These are phyloP conservation scores for Macaria notata DNA, from an alignment of 2,888 invertebrate species.

Conservation along the genomic window DNA sequence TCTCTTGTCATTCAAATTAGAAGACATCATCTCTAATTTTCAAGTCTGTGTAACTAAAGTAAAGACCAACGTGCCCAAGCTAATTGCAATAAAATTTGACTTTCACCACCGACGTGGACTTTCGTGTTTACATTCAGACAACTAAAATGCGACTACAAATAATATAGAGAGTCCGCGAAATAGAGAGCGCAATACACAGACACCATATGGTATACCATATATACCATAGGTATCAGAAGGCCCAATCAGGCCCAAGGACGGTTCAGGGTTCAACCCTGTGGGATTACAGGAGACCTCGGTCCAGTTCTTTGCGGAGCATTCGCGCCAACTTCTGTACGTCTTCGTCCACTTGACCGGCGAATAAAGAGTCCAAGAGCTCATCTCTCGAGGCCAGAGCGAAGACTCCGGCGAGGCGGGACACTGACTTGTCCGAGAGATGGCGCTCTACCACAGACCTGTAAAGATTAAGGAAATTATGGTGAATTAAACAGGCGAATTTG, in stretches of 20 bases:
- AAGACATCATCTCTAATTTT: slow-evolving; percentile 1
- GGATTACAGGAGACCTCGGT: slow-evolving; percentile 72
- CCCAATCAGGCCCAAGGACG: slow-evolving; percentile 52
- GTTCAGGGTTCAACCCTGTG: slow-evolving; percentile 45
- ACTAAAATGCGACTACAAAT: neutral
- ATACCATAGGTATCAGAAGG: slow-evolving; percentile 2
- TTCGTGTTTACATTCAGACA: too few species aligned
- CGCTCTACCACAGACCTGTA: slow-evolving; percentile 86
- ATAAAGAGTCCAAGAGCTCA: slow-evolving; percentile 70
- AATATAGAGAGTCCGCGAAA: slow-evolving; percentile 45
- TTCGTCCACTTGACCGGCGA: slow-evolving; percentile 70
- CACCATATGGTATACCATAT: neutral
- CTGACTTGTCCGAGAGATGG: slow-evolving; percentile 93
- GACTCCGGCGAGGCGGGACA: slow-evolving; percentile 89
- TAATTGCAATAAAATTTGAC: slow-evolving; percentile 4
- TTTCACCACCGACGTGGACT: neutral
- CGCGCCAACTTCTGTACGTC: slow-evolving; percentile 69
- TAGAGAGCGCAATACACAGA: slow-evolving; percentile 15
- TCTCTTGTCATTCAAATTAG: neutral
- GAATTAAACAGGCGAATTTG: neutral
- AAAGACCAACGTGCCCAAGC: slow-evolving; percentile 8
- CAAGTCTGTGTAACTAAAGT: slow-evolving; percentile 8
- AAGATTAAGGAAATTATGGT: slow-evolving; percentile 3
- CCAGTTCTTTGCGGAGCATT: slow-evolving; percentile 75
- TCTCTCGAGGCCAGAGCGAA: slow-evolving; percentile 79